Evolutionary conservation across 2,797 vertebrate genomes (phyloP), one percentile per base, ranked within the genome.

Genomic region (Rhinatrema bivittatum): DNA sequence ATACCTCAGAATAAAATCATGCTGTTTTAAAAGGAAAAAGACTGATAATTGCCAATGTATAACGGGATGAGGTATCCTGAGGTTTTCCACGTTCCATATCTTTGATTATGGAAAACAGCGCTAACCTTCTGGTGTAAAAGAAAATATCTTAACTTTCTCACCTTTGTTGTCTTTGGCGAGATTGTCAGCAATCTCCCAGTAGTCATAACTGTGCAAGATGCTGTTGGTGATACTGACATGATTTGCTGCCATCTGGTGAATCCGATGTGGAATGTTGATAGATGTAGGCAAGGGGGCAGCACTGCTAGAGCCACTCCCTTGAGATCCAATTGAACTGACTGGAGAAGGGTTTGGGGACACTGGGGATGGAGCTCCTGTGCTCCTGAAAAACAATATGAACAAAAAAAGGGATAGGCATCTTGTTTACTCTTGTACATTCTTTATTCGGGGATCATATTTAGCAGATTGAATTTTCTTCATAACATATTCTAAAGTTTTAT

Each of bases 171-270:
- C 96, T 77, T 93, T 96, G 68, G 91, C 84, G 11, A 99, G 83
- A 70, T 86, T 95, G 75, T 99, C 96, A 5, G 96, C 94, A 76
- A 98, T 87, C 78, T 99, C 95, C 96, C 96, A 99, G 81, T 97
- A 96, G 74, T 99, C 94, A 2, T 97, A 98, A 72, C 96, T 97
- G 71, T 97, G 97, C 42, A 99, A 86, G 58, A 98, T 93, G 73
- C 93, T 93, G 78, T 98, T 99, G 72, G 95, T 99, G 64, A 99
- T 98, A 78, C 91, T 97, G 52, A 97, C 86, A 7, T 99, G 96
- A 39, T 95, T 98, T 78, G 93, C 94, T 7, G 95, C 94, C 94
- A 99, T 98, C 89, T 98, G 96, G 75, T 99, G 96, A 80, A 99
- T 97, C 23, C 94, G 90, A 29, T 98, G 91, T 0, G 96, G 95